Percentiles rank a stretch among this genome's conserved stretches.
phyloP scores from a whole-genome alignment of 2,888 invertebrate genomes.

The Enchytraeus crypticus region DNA sequence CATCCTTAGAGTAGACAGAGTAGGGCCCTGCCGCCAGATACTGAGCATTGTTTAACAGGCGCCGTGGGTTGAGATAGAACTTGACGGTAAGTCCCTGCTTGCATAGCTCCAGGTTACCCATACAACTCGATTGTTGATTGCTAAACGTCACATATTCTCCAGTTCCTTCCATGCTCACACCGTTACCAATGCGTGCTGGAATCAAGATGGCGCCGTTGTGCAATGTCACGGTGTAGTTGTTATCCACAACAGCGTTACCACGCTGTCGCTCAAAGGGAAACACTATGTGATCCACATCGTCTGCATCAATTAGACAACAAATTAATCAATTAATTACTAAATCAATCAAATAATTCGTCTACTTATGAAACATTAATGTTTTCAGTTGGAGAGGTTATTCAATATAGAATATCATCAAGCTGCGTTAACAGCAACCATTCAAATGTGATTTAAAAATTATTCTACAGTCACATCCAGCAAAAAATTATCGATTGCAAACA shows the following conservation, averaged over 20 bases:
- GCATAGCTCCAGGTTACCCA: slow-evolving; percentile 35
- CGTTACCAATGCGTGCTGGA: slow-evolving; percentile 37
- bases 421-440: too few relatives aligned
- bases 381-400: too few relatives aligned
- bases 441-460: too few relatives aligned
- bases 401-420: not conserved
- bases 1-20: slow-evolving; percentile 36
- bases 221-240: slow-evolving; percentile 35
- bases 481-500: too few relatives aligned
- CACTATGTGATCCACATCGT: slow-evolving; percentile 37
- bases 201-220: slow-evolving; percentile 36
- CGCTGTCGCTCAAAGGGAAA: slow-evolving; percentile 40
- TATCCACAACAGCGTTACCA: slow-evolving; percentile 33
- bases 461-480: too few relatives aligned
- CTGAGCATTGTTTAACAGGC: slow-evolving; percentile 30
- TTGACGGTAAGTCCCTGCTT: slow-evolving; percentile 20
- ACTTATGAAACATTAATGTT: too few relatives aligned
- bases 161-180: slow-evolving; percentile 32
- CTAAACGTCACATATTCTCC: slow-evolving; percentile 38
- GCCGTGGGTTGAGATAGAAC: slow-evolving; percentile 14
- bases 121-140: slow-evolving; percentile 32
- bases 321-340: not conserved
- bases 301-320: slow-evolving; percentile 26
- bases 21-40: slow-evolving; percentile 38
- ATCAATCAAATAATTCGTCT: too few relatives aligned